phyloP scores from a whole-genome alignment of 2,113 vertebrate species.

The Monopterus albus region DNA sequence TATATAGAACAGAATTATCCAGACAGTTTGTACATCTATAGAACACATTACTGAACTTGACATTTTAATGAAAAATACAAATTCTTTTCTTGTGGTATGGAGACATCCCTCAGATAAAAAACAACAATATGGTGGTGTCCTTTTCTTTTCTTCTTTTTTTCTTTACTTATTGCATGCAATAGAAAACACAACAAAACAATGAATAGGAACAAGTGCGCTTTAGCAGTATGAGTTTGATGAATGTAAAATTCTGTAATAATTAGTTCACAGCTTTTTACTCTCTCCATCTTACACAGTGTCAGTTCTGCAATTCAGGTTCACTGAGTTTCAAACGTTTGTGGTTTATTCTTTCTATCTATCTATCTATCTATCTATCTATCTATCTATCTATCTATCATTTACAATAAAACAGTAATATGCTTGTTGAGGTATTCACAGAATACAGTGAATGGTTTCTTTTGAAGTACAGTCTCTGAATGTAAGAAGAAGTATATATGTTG shows the following conservation, averaged over 20 bases:
- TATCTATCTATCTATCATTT: conserved; percentile 67
- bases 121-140: conserved; percentile 69
- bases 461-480: conserved; percentile 70
- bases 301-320: conserved; percentile 87
- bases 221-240: conserved; percentile 65
- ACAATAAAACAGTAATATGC: conserved; percentile 77
- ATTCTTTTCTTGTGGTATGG: conserved; percentile 65
- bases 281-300: conserved; percentile 91
- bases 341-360: conserved; percentile 39
- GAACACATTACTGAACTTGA: conserved; percentile 81
- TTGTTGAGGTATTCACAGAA: conserved; percentile 87
- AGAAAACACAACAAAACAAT: conserved; percentile 80
- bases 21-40: conserved; percentile 82
- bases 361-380: conserved; percentile 57
- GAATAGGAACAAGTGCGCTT: conserved; percentile 72
- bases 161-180: conserved; percentile 85
- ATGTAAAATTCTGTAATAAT: conserved; percentile 71
- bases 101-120: conserved; percentile 77
- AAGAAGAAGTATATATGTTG: conserved; percentile 61
- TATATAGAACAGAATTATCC: conserved; percentile 80
- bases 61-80: conserved; percentile 78
- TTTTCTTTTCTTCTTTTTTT: conserved; percentile 54
- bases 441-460: conserved; percentile 80
- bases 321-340: conserved; percentile 76
- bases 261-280: conserved; percentile 81